Conservation (phyloP, 2,113 vertebrate species). For the Aptenodytes forsteri region DNA sequence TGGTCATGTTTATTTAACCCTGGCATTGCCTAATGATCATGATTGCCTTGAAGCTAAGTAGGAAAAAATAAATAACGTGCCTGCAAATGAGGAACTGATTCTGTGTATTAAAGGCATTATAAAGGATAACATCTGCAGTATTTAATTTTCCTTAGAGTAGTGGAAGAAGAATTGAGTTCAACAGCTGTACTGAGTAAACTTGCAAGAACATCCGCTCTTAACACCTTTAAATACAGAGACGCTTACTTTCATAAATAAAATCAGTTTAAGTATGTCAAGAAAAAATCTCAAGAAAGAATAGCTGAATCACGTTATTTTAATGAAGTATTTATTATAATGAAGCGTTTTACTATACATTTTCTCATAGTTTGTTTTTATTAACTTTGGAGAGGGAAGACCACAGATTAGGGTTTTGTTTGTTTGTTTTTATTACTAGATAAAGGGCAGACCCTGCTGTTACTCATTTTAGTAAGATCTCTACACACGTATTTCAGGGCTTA, state of each 20-base stretch:
- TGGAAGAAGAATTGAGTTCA: neutral
- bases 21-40: neutral
- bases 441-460: neutral
- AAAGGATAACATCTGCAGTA: neutral
- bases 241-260: neutral
- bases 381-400: neutral
- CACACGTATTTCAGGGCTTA: neutral
- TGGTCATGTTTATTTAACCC: constrained; percentile 40
- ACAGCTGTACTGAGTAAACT: neutral
- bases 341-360: neutral
- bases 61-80: neutral
- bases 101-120: neutral
- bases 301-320: neutral
- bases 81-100: constrained; percentile 19
- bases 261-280: neutral
- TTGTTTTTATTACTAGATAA: neutral
- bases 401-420: neutral
- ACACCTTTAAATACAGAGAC: neutral
- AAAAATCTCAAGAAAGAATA: neutral
- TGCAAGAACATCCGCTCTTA: neutral
- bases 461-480: neutral
- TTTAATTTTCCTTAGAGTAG: neutral
- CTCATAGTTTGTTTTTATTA: neutral
- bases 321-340: neutral
- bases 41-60: neutral